These are phyloP conservation scores for Iguana delicatissima DNA, from an alignment of 2,797 vertebrate genomes.

Conservation along the genomic window DNA sequence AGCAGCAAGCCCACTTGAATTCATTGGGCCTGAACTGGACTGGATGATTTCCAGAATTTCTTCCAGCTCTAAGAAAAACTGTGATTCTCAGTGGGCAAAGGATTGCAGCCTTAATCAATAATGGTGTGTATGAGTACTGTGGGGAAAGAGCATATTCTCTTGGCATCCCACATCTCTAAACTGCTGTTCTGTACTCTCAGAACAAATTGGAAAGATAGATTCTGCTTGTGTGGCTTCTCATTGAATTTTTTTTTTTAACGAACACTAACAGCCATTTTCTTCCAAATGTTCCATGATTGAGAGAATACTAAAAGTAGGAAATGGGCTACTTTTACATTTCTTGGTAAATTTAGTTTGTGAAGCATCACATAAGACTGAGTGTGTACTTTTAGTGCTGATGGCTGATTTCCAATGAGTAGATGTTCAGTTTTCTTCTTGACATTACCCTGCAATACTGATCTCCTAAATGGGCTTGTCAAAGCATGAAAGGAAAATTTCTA, in stretches of 20 bases:
- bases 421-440: slow-evolving; percentile 13
- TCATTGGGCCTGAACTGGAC: background rate
- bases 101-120: background rate
- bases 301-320: slow-evolving; percentile 19
- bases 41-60: background rate
- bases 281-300: slow-evolving; percentile 9
- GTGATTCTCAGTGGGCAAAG: background rate
- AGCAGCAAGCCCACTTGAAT: background rate
- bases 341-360: slow-evolving; percentile 14
- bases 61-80: background rate
- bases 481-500: background rate
- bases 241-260: background rate
- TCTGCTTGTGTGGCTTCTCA: background rate
- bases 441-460: slow-evolving; percentile 20
- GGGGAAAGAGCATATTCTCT: background rate
- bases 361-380: slow-evolving; percentile 8
- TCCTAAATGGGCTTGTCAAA: slow-evolving; percentile 38
- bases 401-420: slow-evolving; percentile 37
- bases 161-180: background rate
- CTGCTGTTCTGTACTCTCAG: background rate
- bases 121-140: background rate
- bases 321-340: slow-evolving; percentile 19
- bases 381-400: background rate
- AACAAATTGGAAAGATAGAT: background rate
- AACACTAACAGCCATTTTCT: background rate